Base-by-base conservation (phyloP, 2,888 invertebrate genomes). In the Dione juno region DNA sequence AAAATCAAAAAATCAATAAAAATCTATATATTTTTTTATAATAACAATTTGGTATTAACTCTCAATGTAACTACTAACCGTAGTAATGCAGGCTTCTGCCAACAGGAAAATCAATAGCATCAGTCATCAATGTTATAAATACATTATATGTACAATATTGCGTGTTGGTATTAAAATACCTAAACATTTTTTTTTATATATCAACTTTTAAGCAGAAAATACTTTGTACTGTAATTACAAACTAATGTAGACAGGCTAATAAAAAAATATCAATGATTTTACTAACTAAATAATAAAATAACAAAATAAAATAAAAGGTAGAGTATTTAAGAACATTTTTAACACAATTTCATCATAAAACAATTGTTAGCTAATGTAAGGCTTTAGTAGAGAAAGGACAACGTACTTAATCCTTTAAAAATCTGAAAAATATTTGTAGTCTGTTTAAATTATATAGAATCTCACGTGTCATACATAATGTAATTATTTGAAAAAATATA, bases 31-130 rank as follows among this genome's bases (percentile, higher is more conserved):
- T 13, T 43, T 9, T 21, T 59, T 21, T 14, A 28, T 43, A 61
- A 5, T 28, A 28, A 16, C 16, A 28, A 28, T 61, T n/a, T 61
- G 6, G n/a, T 11, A 28, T n/a, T n/a, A 37, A 37, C 40, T 14
- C 43, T 50, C 66, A 40, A 53, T 48, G 35, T 64, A 52, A 54
- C 53, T 57, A 54, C 16, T 13, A 19, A 10, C 11, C 16, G 45
- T 45, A 45, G 45, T 45, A 45, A 61, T 45, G 45, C 45, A 45
- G 43, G 11, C 45, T 35, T 9, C 1, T 61, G 59, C 43, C 43
- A 59, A 35, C 61, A 61, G 61, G 61, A 61, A 61, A 61, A 61
- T 61, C 45, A 61, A 61, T 61, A 45, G 28, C 61, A 61, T 43
- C 61, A 45, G 61, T 43, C 61, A 45, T 61, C 61, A 35, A 10